Base-by-base conservation (phyloP, 2,797 vertebrate genomes). In the Gallinago stenura region DNA sequence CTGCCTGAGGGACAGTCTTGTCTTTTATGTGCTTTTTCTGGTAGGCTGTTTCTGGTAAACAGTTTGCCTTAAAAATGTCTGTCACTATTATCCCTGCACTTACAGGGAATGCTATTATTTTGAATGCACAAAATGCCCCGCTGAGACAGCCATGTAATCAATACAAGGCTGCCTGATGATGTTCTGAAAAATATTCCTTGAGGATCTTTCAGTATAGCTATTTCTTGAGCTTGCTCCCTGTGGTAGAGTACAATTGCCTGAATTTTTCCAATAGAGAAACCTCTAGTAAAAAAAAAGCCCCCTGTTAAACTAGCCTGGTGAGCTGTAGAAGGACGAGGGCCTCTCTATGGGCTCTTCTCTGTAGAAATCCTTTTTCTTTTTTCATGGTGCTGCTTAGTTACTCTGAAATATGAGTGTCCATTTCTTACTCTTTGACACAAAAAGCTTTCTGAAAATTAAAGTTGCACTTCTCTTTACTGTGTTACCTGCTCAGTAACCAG, bases 51-150 rank as follows among this genome's bases (percentile, higher is more conserved):
- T 92, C 87, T 94, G 54, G 75, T 85, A 93, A 90, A 60, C 14
- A 60, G 15, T 92, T 87, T 78, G 72, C 45, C 53, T 92, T 94
- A 68, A 87, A 93, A 93, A 72, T 28, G 12, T 45, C 91, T 87
- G 43, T 62, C 73, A 77, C 80, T 76, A 46, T 84, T 93, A 85
- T 90, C 31, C 71, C 35, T 64, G 56, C 35, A n/a, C 62, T 92
- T 89, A 82, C 20, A 81, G 61, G 39, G 87, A 91, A 71, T 39
- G 12, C 15, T 91, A 45, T 83, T 93, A 90, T 92, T 95, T 64
- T 87, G 39, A 93, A 89, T 61, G n/a, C 45, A 77, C n/a, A 77
- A 92, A 93, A 70, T 50, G 26, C 12, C 26, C 78, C n/a, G 15
- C 75, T 77, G 75, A 94, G 83, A 75, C 64, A 71, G 45, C 39